phyloP scores from a whole-genome alignment of 2,888 invertebrate species.

The Agrotis clavis region DNA sequence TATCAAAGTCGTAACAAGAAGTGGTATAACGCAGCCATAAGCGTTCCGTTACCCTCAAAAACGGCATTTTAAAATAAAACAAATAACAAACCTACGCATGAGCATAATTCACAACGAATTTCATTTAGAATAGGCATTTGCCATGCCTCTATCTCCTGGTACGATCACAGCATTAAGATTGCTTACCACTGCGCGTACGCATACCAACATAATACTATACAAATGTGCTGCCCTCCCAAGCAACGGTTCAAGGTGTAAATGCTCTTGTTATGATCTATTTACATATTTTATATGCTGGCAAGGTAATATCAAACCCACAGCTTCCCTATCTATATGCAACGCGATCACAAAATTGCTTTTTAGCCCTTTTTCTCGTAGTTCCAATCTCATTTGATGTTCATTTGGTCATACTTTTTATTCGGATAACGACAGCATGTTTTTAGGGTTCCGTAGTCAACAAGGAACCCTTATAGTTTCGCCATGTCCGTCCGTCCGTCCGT shows the following conservation, averaged over 20 bases:
- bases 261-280: conserved; percentile 69
- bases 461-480: too few relatives aligned
- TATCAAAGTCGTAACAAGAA: background rate
- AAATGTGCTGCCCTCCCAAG: conserved; percentile 53
- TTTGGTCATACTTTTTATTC: conserved; percentile 35
- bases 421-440: conserved; percentile 26
- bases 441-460: too few relatives aligned
- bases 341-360: conserved; percentile 56
- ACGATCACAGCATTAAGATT: conserved; percentile 50
- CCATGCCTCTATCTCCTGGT: conserved; percentile 42
- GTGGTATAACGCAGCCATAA: conserved; percentile 1
- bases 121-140: conserved; percentile 42
- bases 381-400: conserved; percentile 51
- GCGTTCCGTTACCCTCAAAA: conserved; percentile 8
- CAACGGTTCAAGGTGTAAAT: conserved; percentile 67
- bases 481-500: too few relatives aligned
- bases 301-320: conserved; percentile 53
- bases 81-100: conserved; percentile 47
- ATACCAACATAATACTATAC: conserved; percentile 52
- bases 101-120: conserved; percentile 41
- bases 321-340: conserved; percentile 58
- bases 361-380: conserved; percentile 54
- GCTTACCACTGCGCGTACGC: conserved; percentile 31
- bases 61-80: conserved; percentile 33
- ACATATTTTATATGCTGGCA: conserved; percentile 69